Percentiles rank a stretch among this genome's conserved stretches.
phyloP scores from a whole-genome alignment of 1,140 invertebrate genomes.

The Trissolcus basalis region DNA sequence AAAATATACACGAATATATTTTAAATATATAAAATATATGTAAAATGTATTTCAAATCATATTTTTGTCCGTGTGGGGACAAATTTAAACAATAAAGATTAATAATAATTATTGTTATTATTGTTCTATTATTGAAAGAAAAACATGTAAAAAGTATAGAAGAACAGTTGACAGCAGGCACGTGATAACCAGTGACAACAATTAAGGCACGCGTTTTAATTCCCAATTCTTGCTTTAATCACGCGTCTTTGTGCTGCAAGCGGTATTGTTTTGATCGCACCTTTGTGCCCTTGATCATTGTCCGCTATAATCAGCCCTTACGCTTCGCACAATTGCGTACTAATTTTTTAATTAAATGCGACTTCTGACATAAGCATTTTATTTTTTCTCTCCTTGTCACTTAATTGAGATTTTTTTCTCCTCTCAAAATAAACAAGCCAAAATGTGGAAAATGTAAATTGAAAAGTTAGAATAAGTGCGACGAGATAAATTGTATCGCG shows the following conservation, averaged over 20 bases:
- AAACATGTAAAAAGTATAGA: constrained; percentile 15
- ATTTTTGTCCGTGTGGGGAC: too few species aligned
- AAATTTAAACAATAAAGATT: too few species aligned
- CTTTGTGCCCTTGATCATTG: constrained; percentile 60
- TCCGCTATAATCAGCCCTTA: constrained; percentile 71
- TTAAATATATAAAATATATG: too few species aligned
- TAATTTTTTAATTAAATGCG: constrained; percentile 19
- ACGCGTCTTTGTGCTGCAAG: constrained; percentile 55
- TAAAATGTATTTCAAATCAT: too few species aligned
- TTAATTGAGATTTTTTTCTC: too few species aligned
- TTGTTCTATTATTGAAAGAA: too few species aligned
- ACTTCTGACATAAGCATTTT: not conserved
- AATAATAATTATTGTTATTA: too few species aligned
- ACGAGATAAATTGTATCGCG: constrained; percentile 33
- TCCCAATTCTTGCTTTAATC: constrained; percentile 73
- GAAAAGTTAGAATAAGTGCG: constrained; percentile 33
- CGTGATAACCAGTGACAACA: constrained; percentile 62
- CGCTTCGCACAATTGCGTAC: constrained; percentile 50
- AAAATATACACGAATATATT: too few species aligned
- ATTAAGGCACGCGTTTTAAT: constrained; percentile 66
- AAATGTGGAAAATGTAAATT: not conserved
- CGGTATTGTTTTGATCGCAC: constrained; percentile 65
- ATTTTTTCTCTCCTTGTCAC: too few species aligned
- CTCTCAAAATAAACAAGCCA: not conserved
- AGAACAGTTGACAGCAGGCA: constrained; percentile 53